Percentiles rank a stretch among this genome's conserved stretches.
Evolutionary conservation across 2,113 vertebrate genomes (phyloP).

Genomic region (Promerops cafer): DNA sequence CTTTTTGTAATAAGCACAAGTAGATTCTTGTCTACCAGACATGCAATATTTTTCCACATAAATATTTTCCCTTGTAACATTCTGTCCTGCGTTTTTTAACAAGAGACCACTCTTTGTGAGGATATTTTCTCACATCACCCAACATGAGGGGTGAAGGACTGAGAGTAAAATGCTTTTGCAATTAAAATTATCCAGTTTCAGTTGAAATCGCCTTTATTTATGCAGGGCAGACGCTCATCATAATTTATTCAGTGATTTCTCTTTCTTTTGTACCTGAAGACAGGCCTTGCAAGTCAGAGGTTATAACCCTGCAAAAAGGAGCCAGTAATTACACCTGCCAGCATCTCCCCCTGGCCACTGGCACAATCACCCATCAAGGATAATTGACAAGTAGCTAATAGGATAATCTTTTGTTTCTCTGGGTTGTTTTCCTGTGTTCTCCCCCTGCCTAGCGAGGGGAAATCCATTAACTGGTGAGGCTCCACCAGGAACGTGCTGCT

Average conservation of each 20-base stretch:
- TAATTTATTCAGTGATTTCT: neutral
- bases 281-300: neutral
- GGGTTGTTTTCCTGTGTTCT: neutral
- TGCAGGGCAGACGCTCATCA: neutral
- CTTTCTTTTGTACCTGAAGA: neutral
- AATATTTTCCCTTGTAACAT: neutral
- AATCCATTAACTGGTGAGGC: neutral
- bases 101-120: neutral
- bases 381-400: conserved; percentile 44
- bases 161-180: neutral
- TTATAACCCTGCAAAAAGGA: conserved; percentile 33
- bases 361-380: neutral
- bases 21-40: conserved; percentile 24
- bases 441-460: neutral
- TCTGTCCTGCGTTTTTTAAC: neutral
- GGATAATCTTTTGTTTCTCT: conserved; percentile 19
- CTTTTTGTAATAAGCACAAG: conserved; percentile 25
- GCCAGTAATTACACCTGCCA: conserved; percentile 52
- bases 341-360: conserved; percentile 5
- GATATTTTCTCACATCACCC: neutral
- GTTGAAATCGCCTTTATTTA: neutral
- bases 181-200: neutral
- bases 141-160: neutral
- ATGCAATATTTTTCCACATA: neutral
- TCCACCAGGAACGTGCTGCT: neutral